phyloP scores from a whole-genome alignment of 2,888 invertebrate species.

The Drosophila imparisetae region DNA sequence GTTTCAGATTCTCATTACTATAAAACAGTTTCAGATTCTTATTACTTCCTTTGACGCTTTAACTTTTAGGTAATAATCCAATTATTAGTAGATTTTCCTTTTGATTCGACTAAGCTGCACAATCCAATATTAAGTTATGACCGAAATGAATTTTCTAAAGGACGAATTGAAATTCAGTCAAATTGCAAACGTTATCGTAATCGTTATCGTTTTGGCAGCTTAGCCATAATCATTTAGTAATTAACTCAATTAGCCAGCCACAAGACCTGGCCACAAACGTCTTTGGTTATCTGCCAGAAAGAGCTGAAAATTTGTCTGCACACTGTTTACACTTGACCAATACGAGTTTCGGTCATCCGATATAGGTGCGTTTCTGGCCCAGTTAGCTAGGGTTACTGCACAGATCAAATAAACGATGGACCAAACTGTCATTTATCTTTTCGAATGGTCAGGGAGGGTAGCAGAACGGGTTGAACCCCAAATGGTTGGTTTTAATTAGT shows the following conservation, averaged over 20 bases:
- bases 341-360: constrained; percentile 6
- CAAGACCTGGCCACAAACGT: constrained; percentile 46
- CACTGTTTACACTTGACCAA: constrained; percentile 54
- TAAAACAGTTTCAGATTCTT: neutral
- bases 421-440: constrained; percentile 71
- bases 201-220: constrained; percentile 27
- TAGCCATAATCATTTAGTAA: constrained; percentile 52
- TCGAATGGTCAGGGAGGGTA: constrained; percentile 7
- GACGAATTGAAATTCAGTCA: constrained; percentile 2
- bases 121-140: constrained; percentile 7
- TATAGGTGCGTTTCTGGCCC: constrained; percentile 14
- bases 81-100: neutral
- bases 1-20: neutral
- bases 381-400: constrained; percentile 29
- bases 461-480: constrained; percentile 12
- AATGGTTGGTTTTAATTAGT: constrained; percentile 70
- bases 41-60: neutral
- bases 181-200: constrained; percentile 7
- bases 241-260: constrained; percentile 66
- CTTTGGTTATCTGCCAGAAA: constrained; percentile 50
- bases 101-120: neutral
- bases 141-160: constrained; percentile 5
- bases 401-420: constrained; percentile 60
- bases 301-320: constrained; percentile 45
- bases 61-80: neutral